Evolutionary conservation across 1,140 invertebrate species (phyloP).

Genomic region (Trichonephila inaurata): DNA sequence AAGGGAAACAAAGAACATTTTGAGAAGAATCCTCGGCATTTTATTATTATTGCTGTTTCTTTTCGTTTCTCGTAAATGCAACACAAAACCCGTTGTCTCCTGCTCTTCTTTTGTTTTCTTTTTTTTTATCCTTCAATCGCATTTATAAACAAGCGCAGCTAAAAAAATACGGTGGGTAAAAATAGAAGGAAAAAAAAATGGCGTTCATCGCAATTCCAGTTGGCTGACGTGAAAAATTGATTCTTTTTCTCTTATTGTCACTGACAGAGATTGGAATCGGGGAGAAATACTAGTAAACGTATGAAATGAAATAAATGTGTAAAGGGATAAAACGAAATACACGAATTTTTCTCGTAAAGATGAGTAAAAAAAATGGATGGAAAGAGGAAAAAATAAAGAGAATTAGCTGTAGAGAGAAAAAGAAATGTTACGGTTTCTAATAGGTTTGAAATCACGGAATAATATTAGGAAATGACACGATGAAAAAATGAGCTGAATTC

Average conservation of each 20-base stretch:
- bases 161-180: constrained; percentile 10
- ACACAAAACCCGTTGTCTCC: neutral
- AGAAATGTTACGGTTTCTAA: constrained; percentile 33
- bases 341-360: constrained; percentile 35
- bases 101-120: neutral
- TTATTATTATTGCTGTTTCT: neutral
- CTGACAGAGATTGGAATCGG: constrained; percentile 38
- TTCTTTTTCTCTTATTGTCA: constrained; percentile 59
- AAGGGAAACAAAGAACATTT: constrained; percentile 30
- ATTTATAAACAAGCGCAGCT: constrained; percentile 29
- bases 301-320: constrained; percentile 51
- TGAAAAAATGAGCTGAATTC: neutral
- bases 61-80: neutral
- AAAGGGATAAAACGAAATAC: constrained; percentile 40
- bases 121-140: neutral
- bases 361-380: neutral
- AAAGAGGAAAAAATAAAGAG: neutral
- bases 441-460: constrained; percentile 20
- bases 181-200: neutral
- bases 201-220: constrained; percentile 17
- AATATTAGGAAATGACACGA: constrained; percentile 4
- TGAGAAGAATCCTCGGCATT: neutral
- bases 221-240: constrained; percentile 62
- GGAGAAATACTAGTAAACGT: constrained; percentile 29
- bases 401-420: neutral